Evolutionary conservation across 2,113 vertebrate species (phyloP), one percentile per base, ranked within the genome.

Genomic region (Microcebus tavaratra): DNA sequence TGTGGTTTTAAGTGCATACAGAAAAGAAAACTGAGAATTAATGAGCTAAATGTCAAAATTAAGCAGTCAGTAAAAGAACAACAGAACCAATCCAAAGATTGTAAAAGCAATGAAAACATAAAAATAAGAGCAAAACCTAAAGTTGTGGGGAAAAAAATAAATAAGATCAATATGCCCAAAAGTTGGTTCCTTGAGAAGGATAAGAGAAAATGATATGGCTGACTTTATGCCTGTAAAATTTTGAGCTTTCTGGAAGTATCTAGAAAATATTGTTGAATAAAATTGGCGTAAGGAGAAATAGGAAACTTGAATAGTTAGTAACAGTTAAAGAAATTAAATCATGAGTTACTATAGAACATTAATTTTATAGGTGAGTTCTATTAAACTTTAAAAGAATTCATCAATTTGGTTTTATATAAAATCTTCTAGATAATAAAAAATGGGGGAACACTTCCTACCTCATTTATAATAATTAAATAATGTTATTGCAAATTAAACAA

Each of bases 201-300:
- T 6, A 59, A 36, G 27, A 65, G 13, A 70, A 31, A 65, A 34
- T 79, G 20, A 72, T 63, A 17, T 50, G 20, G 25, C 50, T 31
- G 27, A 53, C 39, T 82, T 76, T 42, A 65, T 23, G 8, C 34
- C 61, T 73, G 4, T 67, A 91, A 34, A 82, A 29, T 21, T 83
- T 70, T 67, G 12, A 84, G 88, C 70, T 83, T 70, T 88, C 45
- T 96, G 76, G 55, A 95, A 91, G 70, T n/a, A 78, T 83, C 68
- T 79, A 73, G 83, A 80, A 88, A 67, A 80, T 42, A 59, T 11
- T 36, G 21, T 27, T 88, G 70, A 94, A 89, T 39, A 89, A 96
- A 95, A 80, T 25, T 67, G 21, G 29, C 65, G 67, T 57, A n/a
- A 59, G 39, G 59, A 82, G 42, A 39, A 53, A 72, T 53, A 50